Evolutionary conservation across 2,797 vertebrate genomes (phyloP).

Genomic region (Manis pentadactyla): DNA sequence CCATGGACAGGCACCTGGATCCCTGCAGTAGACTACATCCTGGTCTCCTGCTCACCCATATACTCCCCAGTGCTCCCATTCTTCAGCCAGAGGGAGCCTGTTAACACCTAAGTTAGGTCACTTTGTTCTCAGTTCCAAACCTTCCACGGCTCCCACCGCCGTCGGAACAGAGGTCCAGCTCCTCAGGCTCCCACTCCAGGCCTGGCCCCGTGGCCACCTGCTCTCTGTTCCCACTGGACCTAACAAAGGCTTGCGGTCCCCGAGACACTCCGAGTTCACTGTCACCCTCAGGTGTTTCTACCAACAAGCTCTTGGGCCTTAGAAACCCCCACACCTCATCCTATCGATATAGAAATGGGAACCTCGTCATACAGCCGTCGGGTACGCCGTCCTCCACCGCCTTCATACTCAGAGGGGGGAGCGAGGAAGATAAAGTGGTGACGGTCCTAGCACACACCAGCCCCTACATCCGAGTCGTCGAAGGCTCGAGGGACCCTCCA

Average conservation of each 20-base stretch:
- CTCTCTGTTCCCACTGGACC: neutral
- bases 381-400: neutral
- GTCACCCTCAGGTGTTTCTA: too few species aligned
- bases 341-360: rapidly evolving
- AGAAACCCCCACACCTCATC: neutral
- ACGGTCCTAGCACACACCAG: neutral
- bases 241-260: neutral
- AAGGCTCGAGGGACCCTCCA: neutral
- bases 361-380: too few species aligned
- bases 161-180: neutral
- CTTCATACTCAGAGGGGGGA: neutral
- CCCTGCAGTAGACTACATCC: rapidly evolving
- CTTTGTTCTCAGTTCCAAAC: neutral
- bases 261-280: neutral
- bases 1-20: neutral
- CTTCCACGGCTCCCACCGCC: neutral
- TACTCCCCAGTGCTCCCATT: neutral
- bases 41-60: neutral
- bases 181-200: neutral
- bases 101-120: neutral
- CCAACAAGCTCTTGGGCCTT: neutral
- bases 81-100: neutral
- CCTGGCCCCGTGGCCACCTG: neutral
- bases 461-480: neutral
- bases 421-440: neutral